Conservation (phyloP, 1,140 invertebrate species). For the Temnothorax longispinosus region DNA sequence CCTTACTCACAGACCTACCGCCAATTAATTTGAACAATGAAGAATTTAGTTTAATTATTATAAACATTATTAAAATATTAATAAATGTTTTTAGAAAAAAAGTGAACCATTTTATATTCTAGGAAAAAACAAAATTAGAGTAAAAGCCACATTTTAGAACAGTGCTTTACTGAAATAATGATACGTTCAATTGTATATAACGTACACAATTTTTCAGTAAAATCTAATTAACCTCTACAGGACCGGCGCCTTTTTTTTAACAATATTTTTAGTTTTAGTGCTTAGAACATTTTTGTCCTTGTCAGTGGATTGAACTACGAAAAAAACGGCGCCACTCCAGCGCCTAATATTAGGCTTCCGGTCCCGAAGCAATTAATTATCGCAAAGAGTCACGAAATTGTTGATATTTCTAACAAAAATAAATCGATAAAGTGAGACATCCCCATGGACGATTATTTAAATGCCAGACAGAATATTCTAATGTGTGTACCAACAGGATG, state of each 20-base stretch:
- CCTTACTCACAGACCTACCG: background rate
- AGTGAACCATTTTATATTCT: background rate
- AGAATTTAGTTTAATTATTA: background rate
- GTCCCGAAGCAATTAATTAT: background rate
- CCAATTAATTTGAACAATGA: background rate
- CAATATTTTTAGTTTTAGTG: too few relatives aligned
- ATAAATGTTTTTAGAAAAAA: background rate
- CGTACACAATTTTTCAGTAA: background rate
- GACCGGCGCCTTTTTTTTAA: too few relatives aligned
- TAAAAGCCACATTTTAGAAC: background rate
- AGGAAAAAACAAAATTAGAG: background rate
- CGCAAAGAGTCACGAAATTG: background rate
- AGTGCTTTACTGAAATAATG: background rate
- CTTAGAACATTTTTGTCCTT: too few relatives aligned
- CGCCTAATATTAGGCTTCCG: too few relatives aligned
- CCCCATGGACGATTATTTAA: background rate
- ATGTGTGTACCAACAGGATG: background rate
- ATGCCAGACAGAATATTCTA: slow-evolving; percentile 12
- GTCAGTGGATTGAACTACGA: too few relatives aligned
- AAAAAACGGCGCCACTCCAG: too few relatives aligned
- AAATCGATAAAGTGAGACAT: background rate
- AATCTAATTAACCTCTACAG: too few relatives aligned
- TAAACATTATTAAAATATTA: background rate
- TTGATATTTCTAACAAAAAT: background rate
- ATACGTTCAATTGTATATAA: background rate